Percentiles rank a stretch among this genome's conserved stretches.
These are phyloP conservation scores for Brachyopa scutellaris DNA, from an alignment of 2,888 invertebrate species.

Conservation along the genomic window DNA sequence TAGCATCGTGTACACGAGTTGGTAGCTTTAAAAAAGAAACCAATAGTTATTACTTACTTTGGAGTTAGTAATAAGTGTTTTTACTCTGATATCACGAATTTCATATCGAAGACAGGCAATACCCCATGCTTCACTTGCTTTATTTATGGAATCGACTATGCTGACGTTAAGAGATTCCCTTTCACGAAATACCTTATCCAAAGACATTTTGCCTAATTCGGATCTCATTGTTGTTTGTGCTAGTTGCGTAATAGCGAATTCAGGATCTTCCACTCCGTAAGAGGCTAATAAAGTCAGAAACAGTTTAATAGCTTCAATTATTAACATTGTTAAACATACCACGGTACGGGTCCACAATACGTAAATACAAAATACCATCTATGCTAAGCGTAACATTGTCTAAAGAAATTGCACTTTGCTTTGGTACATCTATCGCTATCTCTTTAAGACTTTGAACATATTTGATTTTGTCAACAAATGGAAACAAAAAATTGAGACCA, in stretches of 20 bases:
- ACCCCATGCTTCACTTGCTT: conserved; percentile 99
- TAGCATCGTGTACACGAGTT: conserved; percentile 96
- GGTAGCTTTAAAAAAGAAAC: conserved; percentile 87
- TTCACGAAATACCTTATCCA: conserved; percentile 98
- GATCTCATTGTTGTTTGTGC: conserved; percentile 99
- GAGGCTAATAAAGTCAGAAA: conserved; percentile 85
- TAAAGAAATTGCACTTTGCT: conserved; percentile 98
- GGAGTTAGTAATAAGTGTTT: conserved; percentile 61
- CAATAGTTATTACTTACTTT: neutral
- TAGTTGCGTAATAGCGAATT: conserved; percentile 99
- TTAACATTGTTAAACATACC: conserved; percentile 83
- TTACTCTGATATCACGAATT: conserved; percentile 86
- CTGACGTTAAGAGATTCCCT: conserved; percentile 96
- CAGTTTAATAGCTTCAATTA: too few relatives aligned
- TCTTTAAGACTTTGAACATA: conserved; percentile 99
- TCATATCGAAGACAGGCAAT: conserved; percentile 97
- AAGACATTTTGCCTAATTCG: conserved; percentile 97
- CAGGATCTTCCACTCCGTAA: conserved; percentile 99
- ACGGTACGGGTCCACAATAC: conserved; percentile 96
- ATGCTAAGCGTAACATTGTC: conserved; percentile 98
- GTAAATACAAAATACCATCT: conserved; percentile 97
- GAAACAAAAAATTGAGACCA: conserved; percentile 95
- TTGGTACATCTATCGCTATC: conserved; percentile 99
- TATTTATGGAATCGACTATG: conserved; percentile 98
- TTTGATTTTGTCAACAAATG: conserved; percentile 94